These are phyloP conservation scores for Spialia ferax DNA, from an alignment of 2,888 invertebrate species.

Conservation along the genomic window DNA sequence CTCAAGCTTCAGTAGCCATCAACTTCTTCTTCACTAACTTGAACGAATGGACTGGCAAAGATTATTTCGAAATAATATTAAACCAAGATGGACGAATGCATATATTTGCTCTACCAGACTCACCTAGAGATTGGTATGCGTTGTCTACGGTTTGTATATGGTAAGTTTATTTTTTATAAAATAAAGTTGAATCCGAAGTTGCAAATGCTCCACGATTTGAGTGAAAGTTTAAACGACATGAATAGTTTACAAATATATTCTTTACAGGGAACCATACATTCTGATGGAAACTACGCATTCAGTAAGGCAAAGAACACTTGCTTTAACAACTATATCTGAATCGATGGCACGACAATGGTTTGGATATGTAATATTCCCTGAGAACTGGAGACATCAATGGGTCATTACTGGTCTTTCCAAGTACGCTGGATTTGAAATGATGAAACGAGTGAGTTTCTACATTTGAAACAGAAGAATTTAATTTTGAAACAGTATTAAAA, in stretches of 20 bases:
- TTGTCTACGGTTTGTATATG: constrained; percentile 74
- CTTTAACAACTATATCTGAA: constrained; percentile 85
- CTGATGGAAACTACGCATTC: constrained; percentile 66
- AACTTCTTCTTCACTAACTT: constrained; percentile 60
- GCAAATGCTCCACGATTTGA: background rate
- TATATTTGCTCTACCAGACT: constrained; percentile 71
- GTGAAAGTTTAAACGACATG: background rate
- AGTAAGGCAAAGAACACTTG: constrained; percentile 74
- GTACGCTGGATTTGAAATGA: constrained; percentile 87
- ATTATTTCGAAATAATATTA: constrained; percentile 60
- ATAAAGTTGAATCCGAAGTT: no score
- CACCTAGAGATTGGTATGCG: constrained; percentile 67
- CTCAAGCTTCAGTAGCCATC: constrained; percentile 63
- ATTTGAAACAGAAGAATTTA: background rate
- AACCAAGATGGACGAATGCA: constrained; percentile 66
- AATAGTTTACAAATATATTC: background rate
- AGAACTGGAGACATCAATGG: constrained; percentile 89
- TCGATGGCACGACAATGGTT: constrained; percentile 91
- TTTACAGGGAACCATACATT: constrained; percentile 72
- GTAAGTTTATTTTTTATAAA: no score
- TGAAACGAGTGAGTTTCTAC: constrained; percentile 69
- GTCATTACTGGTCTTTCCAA: constrained; percentile 85
- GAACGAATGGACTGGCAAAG: constrained; percentile 68
- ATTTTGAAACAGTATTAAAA: no score
- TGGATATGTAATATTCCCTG: constrained; percentile 86